These are phyloP conservation scores for Chymomyza procnemis DNA, from an alignment of 2,888 invertebrate species.

Conservation along the genomic window DNA sequence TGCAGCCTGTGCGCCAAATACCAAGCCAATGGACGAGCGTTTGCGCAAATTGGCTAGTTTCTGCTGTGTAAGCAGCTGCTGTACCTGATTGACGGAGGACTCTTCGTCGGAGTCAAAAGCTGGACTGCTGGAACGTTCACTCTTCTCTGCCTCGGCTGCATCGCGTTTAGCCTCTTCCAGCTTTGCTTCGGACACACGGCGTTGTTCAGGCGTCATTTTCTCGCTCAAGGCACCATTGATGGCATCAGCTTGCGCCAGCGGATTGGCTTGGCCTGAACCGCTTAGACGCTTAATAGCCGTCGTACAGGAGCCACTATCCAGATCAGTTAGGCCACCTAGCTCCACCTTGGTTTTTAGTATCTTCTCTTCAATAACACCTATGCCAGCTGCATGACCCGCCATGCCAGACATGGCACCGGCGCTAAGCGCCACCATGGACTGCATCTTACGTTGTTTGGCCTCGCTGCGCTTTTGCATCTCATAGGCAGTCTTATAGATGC, in stretches of 20 bases:
- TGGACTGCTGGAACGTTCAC: constrained; percentile 92
- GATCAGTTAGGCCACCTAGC: constrained; percentile 45
- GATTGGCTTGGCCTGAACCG: constrained; percentile 72
- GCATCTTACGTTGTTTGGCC: constrained; percentile 96
- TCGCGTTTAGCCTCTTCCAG: constrained; percentile 68
- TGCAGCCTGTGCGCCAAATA: constrained; percentile 78
- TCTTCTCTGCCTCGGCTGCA: constrained; percentile 82
- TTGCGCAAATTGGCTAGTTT: constrained; percentile 75
- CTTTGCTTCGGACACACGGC: constrained; percentile 68
- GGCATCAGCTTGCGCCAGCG: constrained; percentile 64
- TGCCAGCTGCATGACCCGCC: constrained; percentile 92
- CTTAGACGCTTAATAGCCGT: constrained; percentile 71
- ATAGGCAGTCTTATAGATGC: constrained; percentile 97
- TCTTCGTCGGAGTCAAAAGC: constrained; percentile 98
- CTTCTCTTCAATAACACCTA: constrained; percentile 86
- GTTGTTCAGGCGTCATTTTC: constrained; percentile 62
- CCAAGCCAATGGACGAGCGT: constrained; percentile 78
- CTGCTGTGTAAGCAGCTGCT: constrained; percentile 74
- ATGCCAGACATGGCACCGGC: constrained; percentile 94
- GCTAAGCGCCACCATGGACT: constrained; percentile 94
- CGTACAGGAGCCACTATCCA: constrained; percentile 47
- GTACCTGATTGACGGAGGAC: constrained; percentile 82
- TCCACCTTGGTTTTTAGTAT: constrained; percentile 73
- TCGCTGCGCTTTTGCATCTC: constrained; percentile 98
- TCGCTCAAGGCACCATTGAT: constrained; percentile 56